Conservation (phyloP, 2,888 invertebrate species). For the Hipparchia sbordonii region DNA sequence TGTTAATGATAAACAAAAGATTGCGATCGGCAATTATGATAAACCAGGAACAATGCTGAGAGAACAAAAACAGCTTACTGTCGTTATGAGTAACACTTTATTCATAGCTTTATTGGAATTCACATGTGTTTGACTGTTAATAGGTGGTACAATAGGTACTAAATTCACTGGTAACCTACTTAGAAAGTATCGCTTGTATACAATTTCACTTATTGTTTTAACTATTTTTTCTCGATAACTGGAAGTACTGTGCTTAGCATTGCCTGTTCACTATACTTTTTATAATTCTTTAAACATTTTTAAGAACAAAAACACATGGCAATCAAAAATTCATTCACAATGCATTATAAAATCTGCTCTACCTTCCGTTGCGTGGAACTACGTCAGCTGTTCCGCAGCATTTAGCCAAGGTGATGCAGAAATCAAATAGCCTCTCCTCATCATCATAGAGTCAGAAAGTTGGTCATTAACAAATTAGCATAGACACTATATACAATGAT, state of each 20-base stretch:
- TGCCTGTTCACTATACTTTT: too few species aligned
- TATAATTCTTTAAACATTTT: too few species aligned
- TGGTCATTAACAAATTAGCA: slow-evolving; percentile 24
- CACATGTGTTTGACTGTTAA: slow-evolving; percentile 47
- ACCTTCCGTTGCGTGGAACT: too few species aligned
- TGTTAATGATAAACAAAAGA: slow-evolving; percentile 30
- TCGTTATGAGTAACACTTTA: slow-evolving; percentile 39
- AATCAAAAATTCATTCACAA: too few species aligned
- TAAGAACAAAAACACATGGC: too few species aligned
- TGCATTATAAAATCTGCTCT: too few species aligned
- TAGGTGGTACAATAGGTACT: slow-evolving; percentile 15
- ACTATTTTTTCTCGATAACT: background rate
- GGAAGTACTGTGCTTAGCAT: background rate
- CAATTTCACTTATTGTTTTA: slow-evolving; percentile 19
- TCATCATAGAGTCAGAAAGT: slow-evolving; percentile 13
- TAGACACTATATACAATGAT: slow-evolving; percentile 20
- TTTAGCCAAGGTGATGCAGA: too few species aligned
- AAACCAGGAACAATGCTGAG: slow-evolving; percentile 27
- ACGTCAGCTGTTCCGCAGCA: too few species aligned
- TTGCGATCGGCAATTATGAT: slow-evolving; percentile 27
- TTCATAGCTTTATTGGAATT: slow-evolving; percentile 55
- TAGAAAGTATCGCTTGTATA: slow-evolving; percentile 24
- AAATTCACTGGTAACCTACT: slow-evolving; percentile 40
- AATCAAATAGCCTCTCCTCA: background rate
- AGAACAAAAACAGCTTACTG: slow-evolving; percentile 31